Percentiles rank a stretch among this genome's conserved stretches.
phyloP scores from a whole-genome alignment of 2,888 invertebrate species.

The Dioctria rufipes region DNA sequence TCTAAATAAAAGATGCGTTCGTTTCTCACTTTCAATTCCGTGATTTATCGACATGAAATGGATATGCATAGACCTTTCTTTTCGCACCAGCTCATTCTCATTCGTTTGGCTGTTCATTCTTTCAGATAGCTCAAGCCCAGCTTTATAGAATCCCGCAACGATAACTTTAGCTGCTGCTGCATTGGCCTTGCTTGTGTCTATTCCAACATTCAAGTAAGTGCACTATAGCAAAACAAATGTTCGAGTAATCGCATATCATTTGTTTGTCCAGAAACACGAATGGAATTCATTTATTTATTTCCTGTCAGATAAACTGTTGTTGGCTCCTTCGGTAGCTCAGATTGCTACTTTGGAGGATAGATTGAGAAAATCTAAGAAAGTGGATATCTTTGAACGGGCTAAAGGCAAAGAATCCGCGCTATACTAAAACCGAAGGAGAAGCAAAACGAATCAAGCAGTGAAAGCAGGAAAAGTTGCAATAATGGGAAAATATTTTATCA shows the following conservation, averaged over 20 bases:
- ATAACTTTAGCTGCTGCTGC: background rate
- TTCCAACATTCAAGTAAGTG: conserved; percentile 35
- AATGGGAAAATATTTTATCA: conserved; percentile 58
- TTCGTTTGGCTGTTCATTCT: background rate
- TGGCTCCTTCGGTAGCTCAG: conserved; percentile 8
- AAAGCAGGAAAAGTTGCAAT: conserved; percentile 42
- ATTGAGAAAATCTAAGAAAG: background rate
- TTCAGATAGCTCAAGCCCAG: too few relatives aligned
- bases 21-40: too few relatives aligned
- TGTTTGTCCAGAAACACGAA: conserved; percentile 34
- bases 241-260: conserved; percentile 44
- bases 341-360: too few relatives aligned
- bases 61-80: too few relatives aligned
- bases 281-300: conserved; percentile 43
- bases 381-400: conserved; percentile 2
- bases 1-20: too few relatives aligned
- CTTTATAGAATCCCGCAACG: too few relatives aligned
- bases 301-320: background rate
- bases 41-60: too few relatives aligned
- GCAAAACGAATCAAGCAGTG: background rate
- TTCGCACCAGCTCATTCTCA: too few relatives aligned
- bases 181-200: background rate
- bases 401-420: background rate
- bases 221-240: conserved; percentile 40
- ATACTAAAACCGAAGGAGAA: background rate